Conservation (phyloP, 2,888 invertebrate genomes). For the Mylabris sibirica region DNA sequence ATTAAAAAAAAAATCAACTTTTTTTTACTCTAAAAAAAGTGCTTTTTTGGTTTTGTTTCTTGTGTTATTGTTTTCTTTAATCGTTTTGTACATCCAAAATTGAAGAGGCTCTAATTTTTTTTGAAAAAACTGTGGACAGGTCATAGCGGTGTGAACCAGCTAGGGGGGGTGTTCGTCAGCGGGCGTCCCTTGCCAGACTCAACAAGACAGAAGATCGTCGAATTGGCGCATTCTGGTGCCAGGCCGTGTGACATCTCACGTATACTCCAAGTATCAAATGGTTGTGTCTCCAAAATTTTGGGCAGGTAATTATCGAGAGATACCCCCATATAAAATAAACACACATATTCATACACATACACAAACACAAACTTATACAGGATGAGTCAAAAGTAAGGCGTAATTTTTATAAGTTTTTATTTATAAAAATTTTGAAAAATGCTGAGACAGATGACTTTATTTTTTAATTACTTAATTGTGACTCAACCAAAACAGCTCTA, state of each 20-base stretch:
- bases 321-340: not conserved
- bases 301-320: slow-evolving; percentile 76
- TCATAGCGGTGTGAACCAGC: slow-evolving; percentile 99
- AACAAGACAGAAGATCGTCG: slow-evolving; percentile 98
- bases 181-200: slow-evolving; percentile 97
- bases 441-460: too few relatives aligned
- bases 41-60: slow-evolving; percentile 16
- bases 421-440: too few relatives aligned
- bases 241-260: slow-evolving; percentile 98
- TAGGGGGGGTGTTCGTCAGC: slow-evolving; percentile 99
- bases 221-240: slow-evolving; percentile 96
- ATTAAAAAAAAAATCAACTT: slow-evolving; percentile 9
- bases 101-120: slow-evolving; percentile 14
- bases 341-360: too few relatives aligned
- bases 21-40: slow-evolving; percentile 35
- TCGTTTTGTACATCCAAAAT: slow-evolving; percentile 12
- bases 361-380: too few relatives aligned
- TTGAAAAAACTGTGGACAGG: slow-evolving; percentile 74
- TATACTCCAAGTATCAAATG: slow-evolving; percentile 98
- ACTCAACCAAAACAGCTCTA: too few relatives aligned
- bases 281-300: slow-evolving; percentile 98
- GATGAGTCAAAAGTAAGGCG: too few relatives aligned
- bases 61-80: not conserved
- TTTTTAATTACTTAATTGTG: too few relatives aligned
- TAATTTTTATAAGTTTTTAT: too few relatives aligned